Evolutionary conservation across 2,797 vertebrate species (phyloP), one percentile per base, ranked within the genome.

Genomic region (Australoheros facetus): DNA sequence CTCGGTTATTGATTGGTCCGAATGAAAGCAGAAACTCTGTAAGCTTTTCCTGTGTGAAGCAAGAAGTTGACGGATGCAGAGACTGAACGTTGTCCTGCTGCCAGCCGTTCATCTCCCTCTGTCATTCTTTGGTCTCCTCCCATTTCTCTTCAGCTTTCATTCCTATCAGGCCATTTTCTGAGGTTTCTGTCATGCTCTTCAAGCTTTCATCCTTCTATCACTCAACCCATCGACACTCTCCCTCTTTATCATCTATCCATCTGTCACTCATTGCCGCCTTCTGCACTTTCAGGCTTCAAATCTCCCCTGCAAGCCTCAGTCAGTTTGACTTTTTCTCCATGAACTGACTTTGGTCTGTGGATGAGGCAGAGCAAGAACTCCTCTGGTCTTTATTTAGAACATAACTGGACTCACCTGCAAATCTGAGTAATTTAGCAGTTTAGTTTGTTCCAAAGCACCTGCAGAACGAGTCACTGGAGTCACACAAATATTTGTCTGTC

Each of bases 61-160:
- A 87, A 86, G 89, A 89, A 87, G 81, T 83, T 92, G 89, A 92
- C 90, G 80, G 83, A 92, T 90, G 80, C 76, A 39, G 76, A 83
- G 86, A 87, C 55, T 28, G 78, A 88, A 71, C 23, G 8, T 30
- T 54, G 54, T 79, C 80, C 71, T 34, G 6, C 54, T 19, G 56
- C 73, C 66, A 53, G 30, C 48, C 60, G 12, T 75, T 75, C 32
- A 26, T 78, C 56, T 30, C 54, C 80, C 71, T 87, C 54, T 77
- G 81, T 81, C 88, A 37, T 34, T 83, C 66, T 48, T 5, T 51
- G n/a, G 19, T 76, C 76, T 70, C 45, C 10, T 70, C 71, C 21
- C 54, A 23, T 83, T 28, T 64, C 34, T 54, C 28, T 59, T 51
- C 6, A 21, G 10, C 75, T 77, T 59, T 75, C 75, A 4, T 39